Percentiles rank a stretch among this genome's conserved stretches.
These are phyloP conservation scores for Proctacanthus coquilletti DNA, from an alignment of 1,140 invertebrate species.

Conservation along the genomic window DNA sequence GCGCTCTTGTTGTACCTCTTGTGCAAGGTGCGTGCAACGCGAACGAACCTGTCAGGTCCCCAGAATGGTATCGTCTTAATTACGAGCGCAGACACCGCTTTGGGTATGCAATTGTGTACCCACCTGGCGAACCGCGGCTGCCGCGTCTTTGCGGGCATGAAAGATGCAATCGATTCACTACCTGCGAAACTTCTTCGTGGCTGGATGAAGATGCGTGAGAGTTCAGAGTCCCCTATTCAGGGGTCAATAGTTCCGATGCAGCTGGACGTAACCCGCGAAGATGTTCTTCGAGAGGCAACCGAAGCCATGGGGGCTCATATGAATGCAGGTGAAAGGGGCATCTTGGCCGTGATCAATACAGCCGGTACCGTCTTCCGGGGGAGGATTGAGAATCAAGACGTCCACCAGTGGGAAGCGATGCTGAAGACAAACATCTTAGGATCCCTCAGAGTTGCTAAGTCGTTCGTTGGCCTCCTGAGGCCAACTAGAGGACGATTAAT, in stretches of 20 bases:
- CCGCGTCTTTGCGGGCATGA: slow-evolving; percentile 59
- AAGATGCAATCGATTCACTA: slow-evolving; percentile 35
- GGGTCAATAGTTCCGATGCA: slow-evolving; percentile 46
- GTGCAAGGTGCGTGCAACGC: slow-evolving; percentile 45
- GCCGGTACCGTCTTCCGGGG: slow-evolving; percentile 52
- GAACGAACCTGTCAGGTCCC: slow-evolving; percentile 15
- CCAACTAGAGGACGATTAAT: slow-evolving; percentile 39
- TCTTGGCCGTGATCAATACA: slow-evolving; percentile 69
- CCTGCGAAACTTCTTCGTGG: slow-evolving; percentile 37
- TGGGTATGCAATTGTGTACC: slow-evolving; percentile 45
- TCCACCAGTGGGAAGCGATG: slow-evolving; percentile 60
- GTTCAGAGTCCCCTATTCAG: slow-evolving; percentile 29
- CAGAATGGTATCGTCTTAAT: slow-evolving; percentile 44
- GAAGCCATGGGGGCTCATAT: slow-evolving; percentile 58
- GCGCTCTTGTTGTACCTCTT: slow-evolving; percentile 57
- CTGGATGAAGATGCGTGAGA: slow-evolving; percentile 44
- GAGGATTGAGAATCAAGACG: slow-evolving; percentile 52
- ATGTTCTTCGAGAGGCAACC: slow-evolving; percentile 58
- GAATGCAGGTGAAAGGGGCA: slow-evolving; percentile 64
- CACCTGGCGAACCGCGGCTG: slow-evolving; percentile 50
- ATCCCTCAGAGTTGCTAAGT: slow-evolving; percentile 52
- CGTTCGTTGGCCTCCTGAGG: slow-evolving; percentile 52
- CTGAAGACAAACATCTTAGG: slow-evolving; percentile 60
- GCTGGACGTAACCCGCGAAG: slow-evolving; percentile 63
- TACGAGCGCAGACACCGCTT: slow-evolving; percentile 58